A percentile compares a stretch with the other conserved stretches of the same genome.
These are phyloP conservation scores for Coenonympha glycerion DNA, from an alignment of 2,888 invertebrate genomes.

Conservation along the genomic window DNA sequence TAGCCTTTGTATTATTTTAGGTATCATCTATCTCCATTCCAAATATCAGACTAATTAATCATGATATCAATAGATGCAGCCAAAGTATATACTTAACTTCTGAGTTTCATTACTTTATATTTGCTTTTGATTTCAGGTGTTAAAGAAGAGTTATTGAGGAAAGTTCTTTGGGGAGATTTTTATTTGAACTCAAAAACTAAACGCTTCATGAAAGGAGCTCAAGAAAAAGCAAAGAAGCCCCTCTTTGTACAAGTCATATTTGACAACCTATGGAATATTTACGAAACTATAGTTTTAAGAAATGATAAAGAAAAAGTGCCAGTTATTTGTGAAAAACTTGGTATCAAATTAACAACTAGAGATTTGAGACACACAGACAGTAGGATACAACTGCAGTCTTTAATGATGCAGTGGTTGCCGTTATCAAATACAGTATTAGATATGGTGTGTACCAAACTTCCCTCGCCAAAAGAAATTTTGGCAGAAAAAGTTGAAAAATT, in stretches of 20 bases:
- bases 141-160: constrained; percentile 81
- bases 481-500: constrained; percentile 88
- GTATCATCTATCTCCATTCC: too few species aligned
- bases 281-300: constrained; percentile 85
- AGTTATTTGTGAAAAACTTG: constrained; percentile 83
- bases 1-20: too few species aligned
- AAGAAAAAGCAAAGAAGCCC: constrained; percentile 93
- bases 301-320: constrained; percentile 85
- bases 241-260: constrained; percentile 94
- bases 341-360: constrained; percentile 82
- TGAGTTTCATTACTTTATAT: too few species aligned
- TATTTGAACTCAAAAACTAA: constrained; percentile 91
- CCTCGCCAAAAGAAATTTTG: constrained; percentile 84
- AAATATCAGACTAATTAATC: too few species aligned
- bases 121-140: too few species aligned
- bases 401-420: constrained; percentile 93
- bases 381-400: constrained; percentile 84
- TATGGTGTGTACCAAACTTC: constrained; percentile 87
- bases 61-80: too few species aligned
- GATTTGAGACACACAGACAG: constrained; percentile 88
- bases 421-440: constrained; percentile 87
- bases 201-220: constrained; percentile 89
- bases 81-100: too few species aligned
- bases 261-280: constrained; percentile 93
- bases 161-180: constrained; percentile 96